These are phyloP conservation scores for Acanthurus lineatus DNA, from an alignment of 2,797 vertebrate species.

Conservation along the genomic window DNA sequence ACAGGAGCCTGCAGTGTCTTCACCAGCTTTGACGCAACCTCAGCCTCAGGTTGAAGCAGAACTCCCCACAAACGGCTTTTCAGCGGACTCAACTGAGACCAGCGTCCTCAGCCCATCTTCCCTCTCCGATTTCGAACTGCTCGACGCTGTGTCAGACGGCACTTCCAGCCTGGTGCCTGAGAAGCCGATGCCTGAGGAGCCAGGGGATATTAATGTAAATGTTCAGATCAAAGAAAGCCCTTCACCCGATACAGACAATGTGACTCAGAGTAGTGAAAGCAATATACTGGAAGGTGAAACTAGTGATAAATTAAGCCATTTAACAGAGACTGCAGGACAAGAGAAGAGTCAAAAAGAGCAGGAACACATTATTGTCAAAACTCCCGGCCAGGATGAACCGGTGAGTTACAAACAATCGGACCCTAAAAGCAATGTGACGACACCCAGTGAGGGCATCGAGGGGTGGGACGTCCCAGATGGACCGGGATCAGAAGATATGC, in stretches of 20 bases:
- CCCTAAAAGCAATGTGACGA: constrained; percentile 35
- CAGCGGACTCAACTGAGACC: constrained; percentile 60
- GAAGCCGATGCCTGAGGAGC: constrained; percentile 28
- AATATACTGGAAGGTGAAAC: constrained; percentile 21
- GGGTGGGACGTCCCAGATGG: constrained; percentile 74
- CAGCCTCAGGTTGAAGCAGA: constrained; percentile 41
- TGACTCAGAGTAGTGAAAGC: constrained; percentile 31
- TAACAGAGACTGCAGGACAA: constrained; percentile 36
- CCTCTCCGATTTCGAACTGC: constrained; percentile 66
- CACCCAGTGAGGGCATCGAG: constrained; percentile 23
- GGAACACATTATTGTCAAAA: constrained; percentile 9
- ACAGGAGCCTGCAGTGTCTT: constrained; percentile 9
- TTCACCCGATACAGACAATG: constrained; percentile 22
- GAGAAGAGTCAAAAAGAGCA: constrained; percentile 16
- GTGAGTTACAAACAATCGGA: constrained; percentile 11
- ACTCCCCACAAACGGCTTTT: constrained; percentile 56
- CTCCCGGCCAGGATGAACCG: constrained; percentile 21
- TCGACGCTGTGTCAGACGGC: constrained; percentile 58
- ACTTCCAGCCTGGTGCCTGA: constrained; percentile 43
- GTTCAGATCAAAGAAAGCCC: constrained; percentile 31
- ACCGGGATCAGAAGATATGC: constrained; percentile 49
- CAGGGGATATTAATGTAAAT: constrained; percentile 26
- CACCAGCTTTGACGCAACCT: background rate
- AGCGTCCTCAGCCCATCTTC: constrained; percentile 64
- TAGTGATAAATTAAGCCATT: constrained; percentile 40